These are phyloP conservation scores for Calameuta idolon DNA, from an alignment of 2,888 invertebrate species.

Conservation along the genomic window DNA sequence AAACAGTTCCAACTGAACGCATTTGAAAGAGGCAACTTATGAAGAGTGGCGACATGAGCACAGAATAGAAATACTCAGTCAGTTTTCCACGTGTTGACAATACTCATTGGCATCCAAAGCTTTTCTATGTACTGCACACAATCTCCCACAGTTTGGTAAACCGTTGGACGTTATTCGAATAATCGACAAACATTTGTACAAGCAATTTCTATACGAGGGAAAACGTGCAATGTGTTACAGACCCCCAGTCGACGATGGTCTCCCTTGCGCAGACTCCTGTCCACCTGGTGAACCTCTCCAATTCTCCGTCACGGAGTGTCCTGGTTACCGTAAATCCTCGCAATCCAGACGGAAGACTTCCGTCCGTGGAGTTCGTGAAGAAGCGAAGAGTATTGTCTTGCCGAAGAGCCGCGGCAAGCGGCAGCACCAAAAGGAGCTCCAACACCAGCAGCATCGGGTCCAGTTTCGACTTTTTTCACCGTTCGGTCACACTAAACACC, in stretches of 20 bases:
- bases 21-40: not conserved
- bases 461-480: conserved; percentile 35
- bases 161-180: not conserved
- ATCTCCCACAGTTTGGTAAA: not conserved
- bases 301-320: conserved; percentile 77
- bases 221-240: conserved; percentile 27
- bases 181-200: not conserved
- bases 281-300: conserved; percentile 67
- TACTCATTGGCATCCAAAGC: not conserved
- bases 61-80: not conserved
- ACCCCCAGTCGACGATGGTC: conserved; percentile 58
- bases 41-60: not conserved
- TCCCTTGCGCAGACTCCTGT: conserved; percentile 58
- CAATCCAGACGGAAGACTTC: conserved; percentile 20
- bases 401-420: conserved; percentile 43
- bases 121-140: not conserved
- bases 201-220: not conserved
- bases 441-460: conserved; percentile 50
- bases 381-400: conserved; percentile 22
- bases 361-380: not conserved
- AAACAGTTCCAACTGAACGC: not conserved
- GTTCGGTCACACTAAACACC: conserved; percentile 30
- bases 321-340: conserved; percentile 77
- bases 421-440: conserved; percentile 45
- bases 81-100: not conserved